Conservation (phyloP, 2,888 invertebrate species). For the Aleiodes testaceus region DNA sequence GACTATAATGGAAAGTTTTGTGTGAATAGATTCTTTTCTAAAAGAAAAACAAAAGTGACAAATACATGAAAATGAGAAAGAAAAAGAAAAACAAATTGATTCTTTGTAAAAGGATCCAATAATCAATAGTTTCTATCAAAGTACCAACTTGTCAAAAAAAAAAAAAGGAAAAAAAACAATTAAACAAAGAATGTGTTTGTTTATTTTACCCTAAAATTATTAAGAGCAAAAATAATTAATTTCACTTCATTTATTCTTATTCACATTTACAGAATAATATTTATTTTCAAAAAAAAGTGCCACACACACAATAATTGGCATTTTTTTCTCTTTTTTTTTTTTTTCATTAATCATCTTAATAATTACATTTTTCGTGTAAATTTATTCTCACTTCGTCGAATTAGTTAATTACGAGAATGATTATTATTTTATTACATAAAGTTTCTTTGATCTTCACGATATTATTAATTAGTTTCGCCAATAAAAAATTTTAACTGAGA, state of each 20-base stretch:
- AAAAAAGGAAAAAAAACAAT: too few species aligned
- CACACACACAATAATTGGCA: slow-evolving; percentile 18
- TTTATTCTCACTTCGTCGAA: slow-evolving; percentile 18
- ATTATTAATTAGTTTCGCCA: too few species aligned
- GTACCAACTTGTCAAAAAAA: slow-evolving; percentile 47
- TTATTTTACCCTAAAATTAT: slow-evolving; percentile 3
- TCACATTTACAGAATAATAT: slow-evolving; percentile 21
- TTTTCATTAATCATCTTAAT: not conserved
- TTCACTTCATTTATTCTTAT: slow-evolving; percentile 27
- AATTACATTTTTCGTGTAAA: slow-evolving; percentile 10
- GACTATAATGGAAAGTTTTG: slow-evolving; percentile 64
- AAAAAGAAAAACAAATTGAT: slow-evolving; percentile 65
- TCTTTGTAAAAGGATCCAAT: slow-evolving; percentile 74
- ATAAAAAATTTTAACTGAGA: too few species aligned
- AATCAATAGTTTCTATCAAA: slow-evolving; percentile 74
- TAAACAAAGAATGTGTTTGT: slow-evolving; percentile 34
- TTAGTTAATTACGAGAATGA: slow-evolving; percentile 1
- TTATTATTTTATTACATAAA: not conserved
- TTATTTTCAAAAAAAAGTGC: slow-evolving; percentile 36
- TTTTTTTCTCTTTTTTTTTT: slow-evolving; percentile 6
- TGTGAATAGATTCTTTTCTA: slow-evolving; percentile 73
- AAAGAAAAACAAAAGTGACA: slow-evolving; percentile 55
- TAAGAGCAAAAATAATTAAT: not conserved
- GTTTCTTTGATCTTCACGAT: not conserved
- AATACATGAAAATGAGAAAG: slow-evolving; percentile 25